phyloP scores from a whole-genome alignment of 2,113 vertebrate genomes.

The Xiphorhynchus elegans region DNA sequence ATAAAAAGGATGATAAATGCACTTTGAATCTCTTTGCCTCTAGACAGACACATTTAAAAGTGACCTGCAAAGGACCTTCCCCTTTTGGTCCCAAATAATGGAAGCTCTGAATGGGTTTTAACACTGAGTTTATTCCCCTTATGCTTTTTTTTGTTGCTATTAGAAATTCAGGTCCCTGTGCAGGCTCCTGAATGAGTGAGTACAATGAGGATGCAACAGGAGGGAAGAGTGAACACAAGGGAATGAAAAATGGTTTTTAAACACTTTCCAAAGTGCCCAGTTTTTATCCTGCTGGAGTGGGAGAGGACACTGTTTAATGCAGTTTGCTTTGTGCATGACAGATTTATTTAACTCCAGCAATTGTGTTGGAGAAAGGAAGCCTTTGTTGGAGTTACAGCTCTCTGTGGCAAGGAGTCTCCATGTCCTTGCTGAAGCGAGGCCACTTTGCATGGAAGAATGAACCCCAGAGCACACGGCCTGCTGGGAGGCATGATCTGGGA shows the following conservation, averaged over 20 bases:
- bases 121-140: not conserved
- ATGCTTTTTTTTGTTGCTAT: not conserved
- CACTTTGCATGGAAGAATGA: constrained; percentile 24
- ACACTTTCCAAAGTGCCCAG: not conserved
- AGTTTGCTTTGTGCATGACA: not conserved
- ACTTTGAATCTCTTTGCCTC: constrained; percentile 29
- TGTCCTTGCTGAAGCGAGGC: not conserved
- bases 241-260: constrained; percentile 38
- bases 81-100: constrained; percentile 41
- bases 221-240: constrained; percentile 29
- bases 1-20: constrained; percentile 23
- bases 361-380: not conserved
- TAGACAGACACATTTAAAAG: constrained; percentile 41
- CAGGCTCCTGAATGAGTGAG: not conserved
- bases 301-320: not conserved
- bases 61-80: constrained; percentile 49
- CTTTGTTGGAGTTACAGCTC: constrained; percentile 31
- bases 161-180: constrained; percentile 14
- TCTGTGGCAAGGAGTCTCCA: not conserved
- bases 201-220: not conserved
- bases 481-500: not conserved
- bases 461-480: not conserved
- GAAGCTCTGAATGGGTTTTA: constrained; percentile 37
- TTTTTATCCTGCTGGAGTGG: constrained; percentile 6
- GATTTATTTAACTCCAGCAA: constrained; percentile 41